Evolutionary conservation across 2,888 invertebrate genomes (phyloP), one percentile per base, ranked within the genome.

Genomic region (Eremobia ochroleuca): DNA sequence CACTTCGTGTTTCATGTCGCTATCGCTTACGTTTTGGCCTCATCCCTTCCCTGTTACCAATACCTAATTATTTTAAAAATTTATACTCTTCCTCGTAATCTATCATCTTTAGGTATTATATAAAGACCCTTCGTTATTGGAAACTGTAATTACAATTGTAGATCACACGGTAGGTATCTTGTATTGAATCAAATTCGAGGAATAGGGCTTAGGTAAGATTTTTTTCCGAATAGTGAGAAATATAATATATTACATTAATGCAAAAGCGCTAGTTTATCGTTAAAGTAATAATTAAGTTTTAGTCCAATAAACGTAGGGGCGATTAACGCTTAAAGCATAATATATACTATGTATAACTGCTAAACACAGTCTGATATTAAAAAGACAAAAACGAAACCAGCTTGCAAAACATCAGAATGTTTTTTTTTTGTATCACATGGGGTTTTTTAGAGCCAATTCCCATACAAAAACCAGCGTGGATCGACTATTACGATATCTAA

Each of bases 41-140:
- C 28, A 59, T 13, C 6, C 70, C 61, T 79, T 73, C 65, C 70
- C 73, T 79, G 79, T 79, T 74, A 77, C 84, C 86, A 73, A 82
- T 79, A 82, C 73, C 77, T 76, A 82, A 87, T 87, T 87, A 81
- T 88, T 79, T 82, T 85, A 75, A 21, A 77, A 83, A 82, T 81
- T 65, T 82, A 85, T 77, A 73, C 67, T 64, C 73, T 52, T 85
- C 80, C 61, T 58, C 68, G 77, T 83, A 80, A 88, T 85, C 83
- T 88, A 73, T 77, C 82, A 86, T 85, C 87, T 88, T 85, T 72
- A 73, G 15, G 68, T 69, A 76, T 77, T 67, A 77, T 68, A 70
- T 81, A 84, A 84, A 81, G n/a, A 58, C 70, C 71, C 76, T 85
- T 82, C 78, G 62, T 64, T 76, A 81, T 71, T 76, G 73, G 55